These are phyloP conservation scores for Drosophila quinaria DNA, from an alignment of 2,888 invertebrate species.

Conservation along the genomic window DNA sequence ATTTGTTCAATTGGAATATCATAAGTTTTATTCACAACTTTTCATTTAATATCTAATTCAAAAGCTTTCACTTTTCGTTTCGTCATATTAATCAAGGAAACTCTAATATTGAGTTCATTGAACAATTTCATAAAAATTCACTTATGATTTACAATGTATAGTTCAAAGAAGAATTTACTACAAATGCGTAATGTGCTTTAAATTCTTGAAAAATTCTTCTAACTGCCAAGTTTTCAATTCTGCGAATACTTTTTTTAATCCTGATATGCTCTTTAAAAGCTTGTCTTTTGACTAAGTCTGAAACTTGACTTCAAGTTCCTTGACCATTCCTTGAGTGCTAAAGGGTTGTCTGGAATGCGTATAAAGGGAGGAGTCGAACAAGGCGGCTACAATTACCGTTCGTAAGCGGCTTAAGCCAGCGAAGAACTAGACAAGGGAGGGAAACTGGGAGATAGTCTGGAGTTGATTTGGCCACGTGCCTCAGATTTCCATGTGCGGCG, in stretches of 20 bases:
- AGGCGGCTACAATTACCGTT: conserved; percentile 63
- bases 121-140: no score
- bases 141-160: no score
- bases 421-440: conserved; percentile 5
- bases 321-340: conserved; percentile 21
- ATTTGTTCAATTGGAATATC: no score
- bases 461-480: conserved; percentile 47
- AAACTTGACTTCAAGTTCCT: conserved; percentile 7
- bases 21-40: no score
- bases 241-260: not conserved
- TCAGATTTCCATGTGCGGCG: conserved; percentile 42
- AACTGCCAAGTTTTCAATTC: not conserved
- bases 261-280: no score
- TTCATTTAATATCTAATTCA: no score
- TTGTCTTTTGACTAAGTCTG: not conserved
- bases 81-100: no score
- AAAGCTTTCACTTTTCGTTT: no score
- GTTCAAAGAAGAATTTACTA: not conserved
- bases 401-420: conserved; percentile 67
- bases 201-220: not conserved
- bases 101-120: no score
- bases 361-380: not conserved
- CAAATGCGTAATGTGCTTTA: not conserved
- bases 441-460: not conserved
- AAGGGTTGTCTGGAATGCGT: conserved; percentile 46